phyloP scores from a whole-genome alignment of 2,113 vertebrate genomes.

The Lophius piscatorius region DNA sequence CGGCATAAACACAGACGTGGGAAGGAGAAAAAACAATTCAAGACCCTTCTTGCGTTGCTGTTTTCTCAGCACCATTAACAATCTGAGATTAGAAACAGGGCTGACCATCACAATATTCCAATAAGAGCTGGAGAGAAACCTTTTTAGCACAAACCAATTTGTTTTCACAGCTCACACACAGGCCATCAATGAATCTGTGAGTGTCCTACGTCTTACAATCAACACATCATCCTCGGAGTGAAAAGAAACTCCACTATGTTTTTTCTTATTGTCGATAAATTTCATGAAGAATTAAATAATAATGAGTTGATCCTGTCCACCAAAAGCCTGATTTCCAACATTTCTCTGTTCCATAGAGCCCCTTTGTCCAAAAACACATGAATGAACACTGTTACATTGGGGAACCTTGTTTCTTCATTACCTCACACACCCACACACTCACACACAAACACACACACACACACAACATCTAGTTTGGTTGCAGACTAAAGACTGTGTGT shows the following conservation, averaged over 20 bases:
- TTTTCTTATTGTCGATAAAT: neutral
- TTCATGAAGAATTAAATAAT: neutral
- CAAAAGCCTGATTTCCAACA: too few relatives aligned
- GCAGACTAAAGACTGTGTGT: neutral
- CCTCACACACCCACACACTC: too few relatives aligned
- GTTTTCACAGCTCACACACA: neutral
- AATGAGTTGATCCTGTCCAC: too few relatives aligned
- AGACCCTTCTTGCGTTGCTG: constrained; percentile 26
- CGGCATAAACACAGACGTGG: constrained; percentile 48
- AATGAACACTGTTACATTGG: too few relatives aligned
- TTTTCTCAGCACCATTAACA: constrained; percentile 41
- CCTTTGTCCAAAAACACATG: too few relatives aligned
- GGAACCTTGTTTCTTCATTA: too few relatives aligned
- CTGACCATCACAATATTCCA: constrained; percentile 8
- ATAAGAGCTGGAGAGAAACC: constrained; percentile 15
- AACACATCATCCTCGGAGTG: neutral
- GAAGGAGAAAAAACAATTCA: constrained; percentile 44
- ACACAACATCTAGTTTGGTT: too few relatives aligned
- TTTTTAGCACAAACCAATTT: constrained; percentile 19
- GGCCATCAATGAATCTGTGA: constrained; percentile 11
- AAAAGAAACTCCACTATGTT: neutral
- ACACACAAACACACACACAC: too few relatives aligned
- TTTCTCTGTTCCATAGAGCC: too few relatives aligned
- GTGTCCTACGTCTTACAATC: neutral
- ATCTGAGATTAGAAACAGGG: neutral